Evolutionary conservation across 2,888 invertebrate genomes (phyloP).

Genomic region (Melinaea menophilus): DNA sequence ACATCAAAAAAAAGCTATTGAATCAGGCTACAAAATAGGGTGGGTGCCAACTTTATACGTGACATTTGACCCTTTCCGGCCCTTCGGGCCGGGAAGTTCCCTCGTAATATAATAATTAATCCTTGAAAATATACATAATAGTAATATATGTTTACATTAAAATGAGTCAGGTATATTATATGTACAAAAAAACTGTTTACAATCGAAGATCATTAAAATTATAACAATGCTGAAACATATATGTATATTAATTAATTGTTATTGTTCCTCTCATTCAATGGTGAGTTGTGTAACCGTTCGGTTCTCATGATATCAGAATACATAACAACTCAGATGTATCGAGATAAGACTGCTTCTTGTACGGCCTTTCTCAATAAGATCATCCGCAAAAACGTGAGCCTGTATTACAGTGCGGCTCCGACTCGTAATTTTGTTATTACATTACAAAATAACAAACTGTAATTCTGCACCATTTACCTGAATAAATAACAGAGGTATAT

Average conservation of each 20-base stretch:
- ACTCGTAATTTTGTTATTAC: constrained; percentile 66
- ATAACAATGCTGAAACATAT: constrained; percentile 14
- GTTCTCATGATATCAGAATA: constrained; percentile 67
- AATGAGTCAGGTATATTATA: no score
- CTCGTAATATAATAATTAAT: no score
- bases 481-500: neutral
- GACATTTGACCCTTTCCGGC: no score
- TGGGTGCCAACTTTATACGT: no score
- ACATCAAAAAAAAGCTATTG: no score
- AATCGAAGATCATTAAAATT: constrained; percentile 4
- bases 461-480: neutral
- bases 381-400: constrained; percentile 71
- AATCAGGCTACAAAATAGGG: no score
- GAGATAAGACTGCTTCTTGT: constrained; percentile 59
- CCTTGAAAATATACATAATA: no score
- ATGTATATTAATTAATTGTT: constrained; percentile 27
- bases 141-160: no score
- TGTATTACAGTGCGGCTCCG: constrained; percentile 54
- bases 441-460: constrained; percentile 48
- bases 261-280: constrained; percentile 28
- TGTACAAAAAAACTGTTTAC: neutral
- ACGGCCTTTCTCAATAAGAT: constrained; percentile 66
- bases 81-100: no score
- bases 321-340: constrained; percentile 63
- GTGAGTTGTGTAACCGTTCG: constrained; percentile 57